phyloP scores from a whole-genome alignment of 37 sponge, comb jelly and placozoan genomes.

The Aphrocallistes beatrix region DNA sequence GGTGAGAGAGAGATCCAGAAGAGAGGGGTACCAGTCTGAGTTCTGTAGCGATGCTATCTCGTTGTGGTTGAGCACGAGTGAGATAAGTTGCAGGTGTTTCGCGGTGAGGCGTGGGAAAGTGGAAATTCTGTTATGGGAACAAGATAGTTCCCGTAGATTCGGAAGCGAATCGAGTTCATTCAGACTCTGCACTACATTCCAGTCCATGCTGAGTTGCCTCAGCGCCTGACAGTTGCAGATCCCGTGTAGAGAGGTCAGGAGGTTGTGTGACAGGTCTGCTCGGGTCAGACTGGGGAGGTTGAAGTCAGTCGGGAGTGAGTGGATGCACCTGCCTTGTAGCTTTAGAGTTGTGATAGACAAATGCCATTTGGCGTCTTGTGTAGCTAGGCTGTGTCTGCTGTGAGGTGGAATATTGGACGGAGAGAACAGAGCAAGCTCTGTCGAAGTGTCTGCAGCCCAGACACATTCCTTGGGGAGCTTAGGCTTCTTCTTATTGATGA shows the following conservation, averaged over 20 bases:
- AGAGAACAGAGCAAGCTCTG: background rate
- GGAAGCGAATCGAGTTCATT: background rate
- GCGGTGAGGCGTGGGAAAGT: background rate
- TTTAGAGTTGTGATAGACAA: background rate
- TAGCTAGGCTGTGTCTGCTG: background rate
- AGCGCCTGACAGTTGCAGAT: background rate
- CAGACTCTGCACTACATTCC: background rate
- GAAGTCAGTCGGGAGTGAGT: background rate
- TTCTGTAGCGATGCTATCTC: background rate
- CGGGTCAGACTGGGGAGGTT: background rate
- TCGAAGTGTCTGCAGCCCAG: background rate
- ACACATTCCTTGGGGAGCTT: background rate
- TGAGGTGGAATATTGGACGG: background rate
- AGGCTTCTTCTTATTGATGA: background rate
- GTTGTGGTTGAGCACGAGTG: slow-evolving; percentile 1
- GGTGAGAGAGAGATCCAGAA: background rate
- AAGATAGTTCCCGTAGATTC: background rate
- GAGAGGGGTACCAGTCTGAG: background rate
- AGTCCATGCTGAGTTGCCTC: background rate
- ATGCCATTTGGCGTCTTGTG: background rate
- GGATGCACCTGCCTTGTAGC: background rate
- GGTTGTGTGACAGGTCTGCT: background rate
- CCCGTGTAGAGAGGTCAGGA: background rate
- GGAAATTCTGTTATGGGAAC: background rate
- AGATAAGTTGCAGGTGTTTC: background rate